phyloP scores from a whole-genome alignment of 1,140 invertebrate species.

The Calephelis virginiensis region DNA sequence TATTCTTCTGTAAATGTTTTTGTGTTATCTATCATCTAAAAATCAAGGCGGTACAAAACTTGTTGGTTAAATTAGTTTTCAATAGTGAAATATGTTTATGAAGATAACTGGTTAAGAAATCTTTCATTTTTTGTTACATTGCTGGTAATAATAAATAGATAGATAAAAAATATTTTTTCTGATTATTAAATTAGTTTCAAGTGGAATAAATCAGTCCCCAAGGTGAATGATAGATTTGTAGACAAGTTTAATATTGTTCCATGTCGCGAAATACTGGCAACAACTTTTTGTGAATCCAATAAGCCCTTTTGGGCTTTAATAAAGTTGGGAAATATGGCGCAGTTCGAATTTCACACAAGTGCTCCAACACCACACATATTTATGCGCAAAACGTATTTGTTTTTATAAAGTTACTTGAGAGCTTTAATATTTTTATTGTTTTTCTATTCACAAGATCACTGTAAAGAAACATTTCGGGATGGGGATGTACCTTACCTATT shows the following conservation, averaged over 20 bases:
- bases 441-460: too few species aligned
- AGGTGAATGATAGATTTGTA: slow-evolving; percentile 41
- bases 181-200: slow-evolving; percentile 19
- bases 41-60: too few species aligned
- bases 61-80: too few species aligned
- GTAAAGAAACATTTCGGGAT: too few species aligned
- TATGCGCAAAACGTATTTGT: slow-evolving; percentile 4
- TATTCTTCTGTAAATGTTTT: too few species aligned
- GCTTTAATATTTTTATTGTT: not conserved
- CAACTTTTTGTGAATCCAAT: slow-evolving; percentile 18
- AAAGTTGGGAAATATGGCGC: slow-evolving; percentile 9
- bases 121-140: too few species aligned
- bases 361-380: not conserved
- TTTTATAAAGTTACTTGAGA: not conserved
- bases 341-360: slow-evolving; percentile 1
- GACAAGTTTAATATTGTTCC: slow-evolving; percentile 42
- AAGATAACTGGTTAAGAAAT: too few species aligned
- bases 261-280: slow-evolving; percentile 20
- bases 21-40: too few species aligned
- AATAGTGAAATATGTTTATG: too few species aligned
- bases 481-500: too few species aligned
- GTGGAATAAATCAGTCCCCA: slow-evolving; percentile 28
- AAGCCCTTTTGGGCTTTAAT: slow-evolving; percentile 17
- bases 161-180: too few species aligned
- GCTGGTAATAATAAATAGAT: too few species aligned